Base-by-base conservation (phyloP, 2,888 invertebrate species). In the Drosophila fulvimacula region DNA sequence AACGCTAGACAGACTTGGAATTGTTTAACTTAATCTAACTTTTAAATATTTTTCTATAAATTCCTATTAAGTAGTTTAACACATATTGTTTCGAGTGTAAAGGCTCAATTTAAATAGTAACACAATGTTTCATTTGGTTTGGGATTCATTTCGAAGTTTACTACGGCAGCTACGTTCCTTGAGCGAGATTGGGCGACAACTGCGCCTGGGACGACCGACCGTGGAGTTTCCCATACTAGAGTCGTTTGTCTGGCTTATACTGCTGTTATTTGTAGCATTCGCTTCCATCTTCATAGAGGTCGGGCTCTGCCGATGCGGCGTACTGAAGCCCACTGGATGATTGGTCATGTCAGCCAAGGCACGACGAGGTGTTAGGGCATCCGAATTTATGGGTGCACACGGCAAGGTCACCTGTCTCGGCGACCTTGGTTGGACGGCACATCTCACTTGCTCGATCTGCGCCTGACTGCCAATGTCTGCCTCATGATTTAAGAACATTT, bases 111-210 rank as follows among this genome's bases (percentile, higher is more conserved):
- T 11, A 48, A 48, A 48, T 17, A 30, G 5, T 30, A 46, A 46
- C 27, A n/a, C n/a, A 1, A 17, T 17, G 3, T 48, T 11, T 46
- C 11, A 42, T 17, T 60, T 53, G 6, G 5, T 34, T 41, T n/a
- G 1, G 1, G 0, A 9, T n/a, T 68, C 36, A 42, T 68, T 72
- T 10, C 82, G 71, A 39, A 82, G 0, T 49, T 82, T 82, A 0
- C 0, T 0, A 2, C 0, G 30, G 0, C 39, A 1, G 15, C 0
- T 73, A 1, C 65, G 46, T 61, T 84, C 82, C 41, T 60, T 69
- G 0, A 84, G 63, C 3, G 75, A 65, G 5, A 38, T 48, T 0
- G 85, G 82, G 0, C 67, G 72, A 55, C 82, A 82, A 6, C n/a
- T 46, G 1, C 82, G 78, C 10, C 51, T 67, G 6, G 72, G 78